phyloP scores from a whole-genome alignment of 2,888 invertebrate species.

The Cryptocheilus praepositus region DNA sequence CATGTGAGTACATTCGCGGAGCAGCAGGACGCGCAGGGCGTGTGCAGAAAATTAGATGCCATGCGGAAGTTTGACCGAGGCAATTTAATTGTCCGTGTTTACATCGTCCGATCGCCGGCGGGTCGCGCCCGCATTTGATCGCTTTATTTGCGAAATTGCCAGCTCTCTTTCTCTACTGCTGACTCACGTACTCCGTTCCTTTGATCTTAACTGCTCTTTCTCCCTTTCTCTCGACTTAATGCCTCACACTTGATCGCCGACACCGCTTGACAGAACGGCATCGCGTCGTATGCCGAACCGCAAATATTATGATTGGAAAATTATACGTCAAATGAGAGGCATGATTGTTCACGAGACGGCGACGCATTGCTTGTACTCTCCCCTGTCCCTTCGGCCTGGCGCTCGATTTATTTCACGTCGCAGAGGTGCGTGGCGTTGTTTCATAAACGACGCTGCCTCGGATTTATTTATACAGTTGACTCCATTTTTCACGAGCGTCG shows the following conservation, averaged over 20 bases:
- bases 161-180: slow-evolving; percentile 20
- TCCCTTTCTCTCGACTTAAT: not conserved
- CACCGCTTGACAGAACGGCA: not conserved
- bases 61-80: too few relatives aligned
- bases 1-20: too few relatives aligned
- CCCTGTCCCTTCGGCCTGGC: too few relatives aligned
- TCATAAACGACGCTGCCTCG: too few relatives aligned
- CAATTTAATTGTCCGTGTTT: slow-evolving; percentile 15
- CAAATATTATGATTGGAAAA: slow-evolving; percentile 18
- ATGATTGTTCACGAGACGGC: slow-evolving; percentile 9
- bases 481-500: too few relatives aligned
- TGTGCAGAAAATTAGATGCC: too few relatives aligned
- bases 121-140: slow-evolving; percentile 19
- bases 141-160: slow-evolving; percentile 26
- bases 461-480: too few relatives aligned
- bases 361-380: not conserved
- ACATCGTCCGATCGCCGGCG: slow-evolving; percentile 8
- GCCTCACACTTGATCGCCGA: not conserved
- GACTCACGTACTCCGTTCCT: too few relatives aligned
- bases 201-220: slow-evolving; percentile 11
- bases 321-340: slow-evolving; percentile 18
- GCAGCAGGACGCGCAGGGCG: too few relatives aligned
- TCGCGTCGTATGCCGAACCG: not conserved
- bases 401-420: too few relatives aligned
- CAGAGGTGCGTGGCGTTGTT: too few relatives aligned